Conservation (phyloP, 2,797 vertebrate genomes). For the Anabas testudineus region DNA sequence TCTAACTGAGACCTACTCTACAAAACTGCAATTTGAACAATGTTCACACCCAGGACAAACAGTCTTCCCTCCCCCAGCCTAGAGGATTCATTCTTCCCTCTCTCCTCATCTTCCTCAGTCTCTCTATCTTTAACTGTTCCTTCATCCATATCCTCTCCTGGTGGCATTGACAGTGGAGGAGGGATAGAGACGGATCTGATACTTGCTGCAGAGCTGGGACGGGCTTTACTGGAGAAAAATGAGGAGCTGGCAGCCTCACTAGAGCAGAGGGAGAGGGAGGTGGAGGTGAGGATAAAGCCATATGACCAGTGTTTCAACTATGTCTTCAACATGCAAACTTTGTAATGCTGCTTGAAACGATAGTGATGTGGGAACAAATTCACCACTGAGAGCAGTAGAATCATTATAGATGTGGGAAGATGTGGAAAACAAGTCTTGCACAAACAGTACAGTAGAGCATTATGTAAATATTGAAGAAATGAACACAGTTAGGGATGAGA, state of each 20-base stretch:
- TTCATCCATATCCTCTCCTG: constrained; percentile 66
- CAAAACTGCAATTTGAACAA: constrained; percentile 40
- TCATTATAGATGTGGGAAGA: not conserved
- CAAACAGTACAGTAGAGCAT: no score
- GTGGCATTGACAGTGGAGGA: constrained; percentile 52
- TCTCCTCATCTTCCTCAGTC: constrained; percentile 77
- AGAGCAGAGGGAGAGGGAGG: constrained; percentile 76
- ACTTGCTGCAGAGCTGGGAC: constrained; percentile 85
- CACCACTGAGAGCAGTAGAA: not conserved
- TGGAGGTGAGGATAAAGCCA: constrained; percentile 75
- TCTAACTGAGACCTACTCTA: constrained; percentile 31
- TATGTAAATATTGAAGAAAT: not conserved
- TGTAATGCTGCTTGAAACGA: not conserved
- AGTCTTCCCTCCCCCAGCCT: constrained; percentile 81
- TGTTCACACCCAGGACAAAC: constrained; percentile 80
- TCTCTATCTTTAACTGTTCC: constrained; percentile 76
- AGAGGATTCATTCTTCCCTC: constrained; percentile 87
- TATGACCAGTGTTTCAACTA: not conserved
- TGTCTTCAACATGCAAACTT: not conserved
- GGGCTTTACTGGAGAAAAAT: constrained; percentile 86
- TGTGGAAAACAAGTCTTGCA: not conserved
- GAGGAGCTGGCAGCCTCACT: constrained; percentile 82
- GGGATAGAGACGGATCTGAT: constrained; percentile 85
- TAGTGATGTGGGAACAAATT: not conserved
- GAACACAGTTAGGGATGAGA: not conserved